Evolutionary conservation across 2,888 invertebrate species (phyloP), one percentile per base, ranked within the genome.

Genomic region (Drosophila meridiana): DNA sequence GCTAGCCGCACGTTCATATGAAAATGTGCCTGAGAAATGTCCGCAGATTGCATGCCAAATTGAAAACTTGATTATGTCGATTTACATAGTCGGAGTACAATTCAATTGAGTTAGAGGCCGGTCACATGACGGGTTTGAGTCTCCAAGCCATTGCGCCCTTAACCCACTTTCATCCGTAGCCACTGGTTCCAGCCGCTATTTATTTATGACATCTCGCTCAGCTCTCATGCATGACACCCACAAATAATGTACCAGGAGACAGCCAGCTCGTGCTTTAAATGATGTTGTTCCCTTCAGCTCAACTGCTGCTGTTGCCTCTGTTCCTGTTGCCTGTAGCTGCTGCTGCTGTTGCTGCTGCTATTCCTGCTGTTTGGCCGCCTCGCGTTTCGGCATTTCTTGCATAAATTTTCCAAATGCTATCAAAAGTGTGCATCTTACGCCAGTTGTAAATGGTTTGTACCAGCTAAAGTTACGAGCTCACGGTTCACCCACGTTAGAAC

Each of bases 191-290:
- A 43, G n/a, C 58, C 14, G 70, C 69, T 59, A 76, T 78, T 75
- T 80, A 89, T 89, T 84, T 84, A 84, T 84, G 87, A 84, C 89
- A 73, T 67, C 65, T 68, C 66, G 53, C 48, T 45, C 38, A 52
- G 62, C 67, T 56, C 69, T 71, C 82, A 82, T 83, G 83, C 88
- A 73, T 83, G 83, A 62, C 81, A 71, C 69, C 71, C 83, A 82
- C 72, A 83, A 82, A 87, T 82, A 82, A 83, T 87, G 78, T 70
- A 69, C 57, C 66, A 64, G 36, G 56, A 68, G 77, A 74, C 65
- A 79, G 87, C 63, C 68, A 80, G 83, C 86, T 84, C 86, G 86
- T 88, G 89, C 89, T 86, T 80, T 73, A 83, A 87, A 84, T 85
- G 88, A 85, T 82, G 88, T 84, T 79, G 82, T 87, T 78, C 73